phyloP scores from a whole-genome alignment of 2,797 vertebrate species.

The Nothura maculosa region DNA sequence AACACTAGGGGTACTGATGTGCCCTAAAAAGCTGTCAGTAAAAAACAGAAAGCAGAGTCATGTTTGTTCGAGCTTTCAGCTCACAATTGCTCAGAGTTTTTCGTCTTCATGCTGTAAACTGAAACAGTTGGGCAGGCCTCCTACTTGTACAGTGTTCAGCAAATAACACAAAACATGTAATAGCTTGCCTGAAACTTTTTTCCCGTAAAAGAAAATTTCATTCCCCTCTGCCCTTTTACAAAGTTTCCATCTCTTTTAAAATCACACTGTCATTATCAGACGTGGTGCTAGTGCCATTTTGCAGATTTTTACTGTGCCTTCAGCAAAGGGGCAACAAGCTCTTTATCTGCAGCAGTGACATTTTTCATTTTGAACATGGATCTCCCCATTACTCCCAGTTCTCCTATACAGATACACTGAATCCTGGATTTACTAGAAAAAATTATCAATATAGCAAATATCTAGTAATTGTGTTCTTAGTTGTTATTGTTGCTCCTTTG shows the following conservation, averaged over 20 bases:
- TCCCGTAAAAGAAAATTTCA: background rate
- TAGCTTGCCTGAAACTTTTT: background rate
- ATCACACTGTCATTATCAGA: background rate
- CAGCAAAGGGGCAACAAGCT: background rate
- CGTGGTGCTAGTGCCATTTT: background rate
- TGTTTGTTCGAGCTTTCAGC: constrained; percentile 33
- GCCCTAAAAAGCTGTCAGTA: constrained; percentile 13
- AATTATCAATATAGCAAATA: background rate
- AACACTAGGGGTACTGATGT: background rate
- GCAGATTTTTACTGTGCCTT: background rate
- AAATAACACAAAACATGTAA: background rate
- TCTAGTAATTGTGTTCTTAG: background rate
- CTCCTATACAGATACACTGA: background rate
- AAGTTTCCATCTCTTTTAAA: background rate
- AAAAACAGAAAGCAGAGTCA: constrained; percentile 39
- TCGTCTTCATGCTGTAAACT: background rate
- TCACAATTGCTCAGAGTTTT: constrained; percentile 11
- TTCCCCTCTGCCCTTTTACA: background rate
- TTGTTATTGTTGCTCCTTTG: background rate
- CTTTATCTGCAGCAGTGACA: background rate
- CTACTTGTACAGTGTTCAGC: background rate
- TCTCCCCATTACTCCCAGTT: background rate
- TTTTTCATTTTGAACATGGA: background rate
- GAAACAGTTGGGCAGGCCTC: background rate
- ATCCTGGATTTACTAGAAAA: background rate